Base-by-base conservation (phyloP, 37 sponge, comb jelly and placozoan species). In the Trichoplax adhaerens region DNA sequence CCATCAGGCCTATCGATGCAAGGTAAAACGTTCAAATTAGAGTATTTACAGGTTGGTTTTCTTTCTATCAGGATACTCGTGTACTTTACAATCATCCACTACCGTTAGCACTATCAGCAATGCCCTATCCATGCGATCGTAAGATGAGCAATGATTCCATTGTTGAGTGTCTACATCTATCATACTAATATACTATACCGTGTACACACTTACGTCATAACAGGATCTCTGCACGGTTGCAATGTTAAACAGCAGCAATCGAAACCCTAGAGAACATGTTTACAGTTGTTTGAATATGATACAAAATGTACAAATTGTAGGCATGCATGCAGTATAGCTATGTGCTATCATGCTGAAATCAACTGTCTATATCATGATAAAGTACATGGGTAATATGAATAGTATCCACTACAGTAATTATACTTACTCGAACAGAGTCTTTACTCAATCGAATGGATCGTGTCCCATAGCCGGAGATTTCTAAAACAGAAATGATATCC, bases 221-320 rank as follows among this genome's bases (percentile, higher is more conserved):
- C 87, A 4, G 94, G 94, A 63, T 89, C 77, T 71, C 70, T 85
- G 65, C 94, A 94, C 5, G 94, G 94, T 67, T 94, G 94, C 1
- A 94, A 71, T 2, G 89, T 79, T 52, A 94, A 77, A 66, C 84
- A 79, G 72, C 94, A 94, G 65, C 87, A 86, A 57, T 94, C 90
- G 71, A 94, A 94, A 6, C 83, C 80, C 79, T 88, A 29, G 29
- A 29, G 29, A 29, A 29, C 29, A 29, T 29, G 29, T 29, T 29
- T 29, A 29, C 29, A 29, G 29, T 29, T 29, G 29, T 29, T 29
- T 29, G 29, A 29, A 29, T 29, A 29, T 29, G 29, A 29, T 29
- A 29, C 29, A 29, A 29, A 29, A 29, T 29, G 68, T 3, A 67
- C 58, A 71, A 65, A 83, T 55, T 70, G 77, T 6, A 65, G 48